Base-by-base conservation (phyloP, 2,113 vertebrate genomes). In the Periophthalmodon schlosseri region DNA sequence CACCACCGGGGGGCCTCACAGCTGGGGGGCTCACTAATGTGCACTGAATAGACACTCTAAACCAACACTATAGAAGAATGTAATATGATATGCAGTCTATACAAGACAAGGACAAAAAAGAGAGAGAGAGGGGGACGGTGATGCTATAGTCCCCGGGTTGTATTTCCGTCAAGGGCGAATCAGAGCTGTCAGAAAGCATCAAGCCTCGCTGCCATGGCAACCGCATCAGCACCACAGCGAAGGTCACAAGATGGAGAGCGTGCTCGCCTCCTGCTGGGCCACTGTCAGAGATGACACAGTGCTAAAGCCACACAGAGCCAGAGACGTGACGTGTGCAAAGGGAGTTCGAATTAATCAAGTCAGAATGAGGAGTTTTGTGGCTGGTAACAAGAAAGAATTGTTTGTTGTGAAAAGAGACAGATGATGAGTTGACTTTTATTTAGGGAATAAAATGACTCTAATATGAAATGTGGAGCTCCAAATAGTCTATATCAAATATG, bases 131-230 rank as follows among this genome's bases (percentile, higher is more conserved):
- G 68, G 70, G 76, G 76, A 73, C 8, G 15, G 73, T 15, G 57
- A 23, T 28, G 57, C 57, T 28, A 24, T 15, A 28, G 80, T 84
- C 88, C 90, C 78, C 78, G 68, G 85, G 79, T 61, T 65, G 65
- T 69, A 72, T 90, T 85, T 81, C 89, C 86, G 82, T 90, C 91
- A 91, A 92, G 90, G 92, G 84, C 90, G 73, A 91, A 88, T 90
- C 90, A 87, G 88, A 86, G 76, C 89, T 90, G 90, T 91, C 92
- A 92, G 73, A 87, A 89, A 91, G 87, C 90, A 90, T 92, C 89
- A 92, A 73, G 86, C 83, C 64, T 58, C 20, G 87, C 89, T 92
- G 85, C 92, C 90, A 92, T 92, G 91, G 92, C 84, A 91, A 93
- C 90, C 47, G 54, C 65, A 80, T 86, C 84, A 81, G 84, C 88